Base-by-base conservation (phyloP, 2,888 invertebrate genomes). In the Torymus aiolomorphi region DNA sequence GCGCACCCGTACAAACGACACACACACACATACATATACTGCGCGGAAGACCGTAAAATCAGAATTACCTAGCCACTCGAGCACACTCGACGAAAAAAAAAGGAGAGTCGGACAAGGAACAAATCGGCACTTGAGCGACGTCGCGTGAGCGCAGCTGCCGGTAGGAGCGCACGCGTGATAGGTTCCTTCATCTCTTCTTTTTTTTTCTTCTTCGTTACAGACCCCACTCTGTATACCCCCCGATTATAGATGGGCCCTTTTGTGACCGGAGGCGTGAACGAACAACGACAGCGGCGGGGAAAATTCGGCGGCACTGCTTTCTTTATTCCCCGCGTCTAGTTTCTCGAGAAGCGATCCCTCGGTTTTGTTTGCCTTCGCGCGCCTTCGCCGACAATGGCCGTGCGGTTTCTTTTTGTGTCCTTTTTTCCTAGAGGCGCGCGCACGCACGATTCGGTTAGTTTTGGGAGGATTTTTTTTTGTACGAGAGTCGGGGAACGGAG, bases 361-460 rank as follows among this genome's bases (percentile, higher is more conserved):
- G 62, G 31, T 31, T 31, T 31, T 61, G 75, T 75, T 67, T 75
- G 75, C 67, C 24, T 52, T 61, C 61, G n/a, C 52, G 67, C 67
- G 16, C 61, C 67, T 75, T 11, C 4, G n/a, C 31, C 31, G 49
- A n/a, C 70, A 18, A 24, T 56, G 31, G 54, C 2, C 24, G 14
- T 51, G n/a, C n/a, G 31, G 54, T 54, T 52, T 8, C 16, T 20
- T 63, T 63, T 54, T 73, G 62, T 62, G 13, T 57, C 5, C 31
- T 31, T 31, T 31, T 31, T 31, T 31, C 31, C 31, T 2, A 31
- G 31, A 31, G 31, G 31, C 31, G 31, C 14, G 31, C 14, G 42
- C 31, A 20, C 2, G 13, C 12, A 24, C 14, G 11, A 12, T 72
- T 13, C 12, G 54, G 18, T 69, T 31, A n/a, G 14, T 16, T 52